Evolutionary conservation across 2,888 invertebrate genomes (phyloP).

Genomic region (Mactromeris polynyma): DNA sequence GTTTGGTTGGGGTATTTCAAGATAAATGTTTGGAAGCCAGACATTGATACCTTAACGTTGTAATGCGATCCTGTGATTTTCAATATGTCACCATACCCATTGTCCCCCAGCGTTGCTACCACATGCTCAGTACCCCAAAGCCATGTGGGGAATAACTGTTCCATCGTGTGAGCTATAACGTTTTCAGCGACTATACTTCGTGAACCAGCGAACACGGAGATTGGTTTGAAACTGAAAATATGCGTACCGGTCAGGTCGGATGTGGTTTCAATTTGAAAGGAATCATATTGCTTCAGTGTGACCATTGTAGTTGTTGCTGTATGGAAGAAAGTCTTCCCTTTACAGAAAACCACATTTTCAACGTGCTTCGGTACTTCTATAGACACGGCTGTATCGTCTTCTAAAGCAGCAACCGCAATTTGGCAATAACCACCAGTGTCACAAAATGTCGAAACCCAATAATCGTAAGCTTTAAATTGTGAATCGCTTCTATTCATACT

Average conservation of each 20-base stretch:
- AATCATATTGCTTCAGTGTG: constrained; percentile 42
- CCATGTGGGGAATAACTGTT: constrained; percentile 56
- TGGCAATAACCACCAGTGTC: constrained; percentile 60
- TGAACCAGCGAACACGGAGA: constrained; percentile 59
- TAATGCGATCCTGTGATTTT: constrained; percentile 38
- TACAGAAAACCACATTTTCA: constrained; percentile 29
- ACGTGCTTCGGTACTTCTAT: constrained; percentile 35
- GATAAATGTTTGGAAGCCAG: constrained; percentile 39
- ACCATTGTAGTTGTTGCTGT: constrained; percentile 17
- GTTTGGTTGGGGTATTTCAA: constrained; percentile 28
- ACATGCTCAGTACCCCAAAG: constrained; percentile 59
- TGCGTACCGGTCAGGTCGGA: constrained; percentile 56
- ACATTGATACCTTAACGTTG: constrained; percentile 35
- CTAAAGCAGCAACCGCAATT: constrained; percentile 45
- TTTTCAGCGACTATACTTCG: constrained; percentile 43
- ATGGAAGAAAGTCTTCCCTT: constrained; percentile 25
- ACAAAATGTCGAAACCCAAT: constrained; percentile 57
- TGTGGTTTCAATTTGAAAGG: constrained; percentile 50
- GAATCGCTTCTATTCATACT: constrained; percentile 10
- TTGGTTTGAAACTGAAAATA: constrained; percentile 50
- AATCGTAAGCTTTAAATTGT: constrained; percentile 17
- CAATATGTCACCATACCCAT: constrained; percentile 55
- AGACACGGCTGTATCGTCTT: constrained; percentile 34
- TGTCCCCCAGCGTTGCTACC: constrained; percentile 24
- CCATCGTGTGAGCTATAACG: constrained; percentile 41